phyloP scores from a whole-genome alignment of 2,797 vertebrate genomes.

The Gambusia yucatana region DNA sequence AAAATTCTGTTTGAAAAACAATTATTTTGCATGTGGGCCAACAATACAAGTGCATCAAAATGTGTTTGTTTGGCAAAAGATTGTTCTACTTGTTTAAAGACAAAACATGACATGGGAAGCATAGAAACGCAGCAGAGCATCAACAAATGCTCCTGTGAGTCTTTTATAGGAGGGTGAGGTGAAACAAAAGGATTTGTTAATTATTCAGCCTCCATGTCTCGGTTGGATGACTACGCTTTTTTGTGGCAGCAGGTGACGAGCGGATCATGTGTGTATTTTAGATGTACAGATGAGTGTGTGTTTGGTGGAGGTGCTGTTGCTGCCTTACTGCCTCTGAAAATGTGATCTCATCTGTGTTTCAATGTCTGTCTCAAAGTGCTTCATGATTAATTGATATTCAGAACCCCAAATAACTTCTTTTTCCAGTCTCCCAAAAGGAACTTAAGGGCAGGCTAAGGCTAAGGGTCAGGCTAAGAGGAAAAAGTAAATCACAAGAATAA shows the following conservation, averaged over 20 bases:
- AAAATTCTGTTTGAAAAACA: neutral
- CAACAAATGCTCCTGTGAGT: neutral
- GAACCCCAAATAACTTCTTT: neutral
- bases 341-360: constrained; percentile 16
- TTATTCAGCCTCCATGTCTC: constrained; percentile 31
- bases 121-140: neutral
- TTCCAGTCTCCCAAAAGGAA: neutral
- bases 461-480: too few species aligned
- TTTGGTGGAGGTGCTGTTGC: neutral
- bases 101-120: neutral
- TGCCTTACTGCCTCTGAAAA: constrained; percentile 12
- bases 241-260: neutral
- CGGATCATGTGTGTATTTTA: neutral
- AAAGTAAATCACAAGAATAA: neutral
- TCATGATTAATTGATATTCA: constrained; percentile 38
- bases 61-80: neutral
- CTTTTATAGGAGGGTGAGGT: neutral
- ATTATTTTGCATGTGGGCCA: neutral
- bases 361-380: constrained; percentile 21
- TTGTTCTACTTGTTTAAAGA: neutral
- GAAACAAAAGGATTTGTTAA: constrained; percentile 57
- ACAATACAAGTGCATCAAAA: neutral
- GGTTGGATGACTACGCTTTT: constrained; percentile 7
- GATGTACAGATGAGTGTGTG: neutral
- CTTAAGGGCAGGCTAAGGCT: too few species aligned